Evolutionary conservation across 2,888 invertebrate species (phyloP), one percentile per base, ranked within the genome.

Genomic region (Ochlodes sylvanus): DNA sequence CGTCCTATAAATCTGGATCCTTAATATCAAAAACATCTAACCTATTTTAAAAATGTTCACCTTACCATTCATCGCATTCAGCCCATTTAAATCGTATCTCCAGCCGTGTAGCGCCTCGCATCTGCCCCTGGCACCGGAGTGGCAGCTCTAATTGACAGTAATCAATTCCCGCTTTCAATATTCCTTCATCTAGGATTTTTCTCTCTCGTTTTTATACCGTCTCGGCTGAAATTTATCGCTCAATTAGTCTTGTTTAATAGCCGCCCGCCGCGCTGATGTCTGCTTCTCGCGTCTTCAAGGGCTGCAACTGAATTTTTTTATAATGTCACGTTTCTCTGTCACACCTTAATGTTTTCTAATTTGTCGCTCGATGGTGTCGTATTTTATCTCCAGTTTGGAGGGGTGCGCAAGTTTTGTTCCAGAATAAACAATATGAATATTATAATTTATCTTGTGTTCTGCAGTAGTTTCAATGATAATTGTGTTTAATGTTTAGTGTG

Each of bases 221-320:
- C 89, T 85, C 89, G 88, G 87, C 90, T 88, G 85, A 90, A 91
- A 94, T 93, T 93, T 94, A 94, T 94, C 92, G 93, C 93, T 93
- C 93, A 94, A 94, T 94, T 94, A 94, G 93, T 94, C 93, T 93
- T 93, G 92, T 93, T 93, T 93, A 94, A 93, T 93, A 93, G 93
- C 91, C 86, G 92, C 92, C 92, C 88, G 92, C 91, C 89, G 88
- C 86, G 89, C 89, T 92, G 92, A 91, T 93, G 93, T 92, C 93
- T 92, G 89, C 91, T 88, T 88, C 90, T 87, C 88, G 87, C 86
- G 85, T 81, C 80, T 86, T 79, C 55, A 75, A 93, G 92, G 93
- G 93, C 71, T 92, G 90, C 61, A 87, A 69, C 80, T 68, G 56
- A 38, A 44, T 62, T 68, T 67, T 65, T 68, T 68, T 54, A 38